These are phyloP conservation scores for Lateolabrax maculatus DNA, from an alignment of 2,797 vertebrate genomes.

Conservation along the genomic window DNA sequence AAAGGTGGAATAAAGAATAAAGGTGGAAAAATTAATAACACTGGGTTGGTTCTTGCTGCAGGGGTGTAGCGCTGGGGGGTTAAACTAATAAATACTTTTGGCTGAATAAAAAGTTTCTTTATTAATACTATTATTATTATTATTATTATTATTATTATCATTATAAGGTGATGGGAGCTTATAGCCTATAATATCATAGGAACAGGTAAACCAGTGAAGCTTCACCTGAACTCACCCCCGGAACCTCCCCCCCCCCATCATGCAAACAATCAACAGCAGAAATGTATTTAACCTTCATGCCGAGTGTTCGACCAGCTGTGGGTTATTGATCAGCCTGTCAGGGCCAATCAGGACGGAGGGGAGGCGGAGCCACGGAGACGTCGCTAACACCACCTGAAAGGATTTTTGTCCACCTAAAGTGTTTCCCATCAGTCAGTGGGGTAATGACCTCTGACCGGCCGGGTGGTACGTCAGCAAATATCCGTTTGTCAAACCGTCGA, in stretches of 20 bases:
- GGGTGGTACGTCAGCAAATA: background rate
- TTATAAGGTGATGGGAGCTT: too few relatives aligned
- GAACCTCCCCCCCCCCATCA: background rate
- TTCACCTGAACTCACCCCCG: background rate
- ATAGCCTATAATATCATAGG: too few relatives aligned
- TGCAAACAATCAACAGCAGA: background rate
- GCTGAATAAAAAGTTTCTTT: too few relatives aligned
- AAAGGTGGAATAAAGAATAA: too few relatives aligned
- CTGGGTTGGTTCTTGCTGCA: too few relatives aligned
- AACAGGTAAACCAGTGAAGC: background rate
- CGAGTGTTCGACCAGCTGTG: background rate
- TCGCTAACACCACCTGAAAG: background rate
- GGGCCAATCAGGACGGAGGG: background rate
- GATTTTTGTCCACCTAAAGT: background rate
- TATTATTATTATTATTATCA: too few relatives aligned
- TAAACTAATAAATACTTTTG: too few relatives aligned
- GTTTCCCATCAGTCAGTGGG: conserved; percentile 26
- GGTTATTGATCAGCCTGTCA: background rate
- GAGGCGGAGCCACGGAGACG: background rate
- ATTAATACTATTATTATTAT: too few relatives aligned
- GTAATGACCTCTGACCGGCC: conserved; percentile 16
- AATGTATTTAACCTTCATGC: background rate
- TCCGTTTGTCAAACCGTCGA: background rate
- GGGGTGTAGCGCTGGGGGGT: too few relatives aligned
- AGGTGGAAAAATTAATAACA: too few relatives aligned